These are phyloP conservation scores for Stramonita haemastoma DNA, from an alignment of 2,888 invertebrate genomes.

Conservation along the genomic window DNA sequence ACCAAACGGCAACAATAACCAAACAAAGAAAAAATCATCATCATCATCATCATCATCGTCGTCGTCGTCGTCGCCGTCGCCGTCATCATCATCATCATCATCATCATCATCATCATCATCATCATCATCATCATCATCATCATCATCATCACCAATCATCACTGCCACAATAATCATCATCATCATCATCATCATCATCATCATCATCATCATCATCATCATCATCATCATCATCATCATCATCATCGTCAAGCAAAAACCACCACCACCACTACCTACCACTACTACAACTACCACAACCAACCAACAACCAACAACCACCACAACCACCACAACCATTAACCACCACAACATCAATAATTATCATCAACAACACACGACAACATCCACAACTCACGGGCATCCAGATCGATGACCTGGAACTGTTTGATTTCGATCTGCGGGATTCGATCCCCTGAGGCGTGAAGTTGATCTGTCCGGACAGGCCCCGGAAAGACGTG, in stretches of 20 bases:
- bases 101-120: background rate
- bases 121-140: background rate
- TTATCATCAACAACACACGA: too few species aligned
- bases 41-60: too few species aligned
- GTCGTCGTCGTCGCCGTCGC: background rate
- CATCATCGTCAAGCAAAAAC: too few species aligned
- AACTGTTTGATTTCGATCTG: slow-evolving; percentile 45
- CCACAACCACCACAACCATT: background rate
- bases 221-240: too few species aligned
- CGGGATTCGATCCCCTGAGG: slow-evolving; percentile 42
- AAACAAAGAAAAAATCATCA: too few species aligned
- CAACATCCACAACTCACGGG: background rate
- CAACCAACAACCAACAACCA: background rate
- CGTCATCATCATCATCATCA: background rate
- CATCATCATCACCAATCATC: background rate
- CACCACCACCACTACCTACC: too few species aligned
- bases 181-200: too few species aligned
- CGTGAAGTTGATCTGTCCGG: slow-evolving; percentile 48
- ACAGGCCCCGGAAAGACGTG: slow-evolving; percentile 44
- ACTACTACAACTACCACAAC: too few species aligned
- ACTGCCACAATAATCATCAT: too few species aligned
- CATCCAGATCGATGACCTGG: background rate
- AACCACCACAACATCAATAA: background rate
- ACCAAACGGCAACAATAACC: background rate
- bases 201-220: too few species aligned